These are phyloP conservation scores for Myocastor coypus DNA, from an alignment of 2,113 vertebrate species.

Conservation along the genomic window DNA sequence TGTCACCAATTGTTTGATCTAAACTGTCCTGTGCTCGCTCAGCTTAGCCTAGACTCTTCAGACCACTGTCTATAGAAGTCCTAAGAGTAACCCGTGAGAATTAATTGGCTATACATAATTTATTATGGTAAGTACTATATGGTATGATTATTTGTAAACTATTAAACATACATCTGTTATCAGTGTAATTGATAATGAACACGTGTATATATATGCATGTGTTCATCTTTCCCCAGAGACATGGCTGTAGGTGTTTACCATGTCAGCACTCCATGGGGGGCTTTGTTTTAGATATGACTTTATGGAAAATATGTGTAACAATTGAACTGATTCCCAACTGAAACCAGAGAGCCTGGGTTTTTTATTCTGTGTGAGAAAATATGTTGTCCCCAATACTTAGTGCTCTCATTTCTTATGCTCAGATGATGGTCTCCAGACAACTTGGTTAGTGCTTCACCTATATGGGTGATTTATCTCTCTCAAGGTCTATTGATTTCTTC, in stretches of 20 bases:
- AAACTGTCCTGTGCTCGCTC: neutral
- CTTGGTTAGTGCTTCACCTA: neutral
- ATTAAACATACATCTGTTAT: neutral
- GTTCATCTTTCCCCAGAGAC: neutral
- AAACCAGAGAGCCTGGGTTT: neutral
- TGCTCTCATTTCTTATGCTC: slow-evolving; percentile 43
- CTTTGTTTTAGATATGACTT: neutral
- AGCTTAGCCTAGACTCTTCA: neutral
- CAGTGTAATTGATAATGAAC: neutral
- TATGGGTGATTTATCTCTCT: slow-evolving; percentile 40
- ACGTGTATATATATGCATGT: neutral
- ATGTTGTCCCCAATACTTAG: slow-evolving; percentile 19
- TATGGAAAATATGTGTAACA: neutral
- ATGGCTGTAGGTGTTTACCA: neutral
- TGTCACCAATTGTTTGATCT: neutral
- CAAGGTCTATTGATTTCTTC: slow-evolving; percentile 53
- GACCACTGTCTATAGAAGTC: neutral
- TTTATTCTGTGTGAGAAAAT: slow-evolving; percentile 42
- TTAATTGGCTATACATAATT: neutral
- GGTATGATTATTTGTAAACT: slow-evolving; percentile 14
- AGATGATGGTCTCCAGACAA: slow-evolving; percentile 31
- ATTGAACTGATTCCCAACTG: neutral
- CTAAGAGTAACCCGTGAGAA: neutral
- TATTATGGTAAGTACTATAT: neutral
- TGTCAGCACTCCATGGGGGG: neutral